phyloP scores from a whole-genome alignment of 2,888 invertebrate species.

The Drosophila cracens region DNA sequence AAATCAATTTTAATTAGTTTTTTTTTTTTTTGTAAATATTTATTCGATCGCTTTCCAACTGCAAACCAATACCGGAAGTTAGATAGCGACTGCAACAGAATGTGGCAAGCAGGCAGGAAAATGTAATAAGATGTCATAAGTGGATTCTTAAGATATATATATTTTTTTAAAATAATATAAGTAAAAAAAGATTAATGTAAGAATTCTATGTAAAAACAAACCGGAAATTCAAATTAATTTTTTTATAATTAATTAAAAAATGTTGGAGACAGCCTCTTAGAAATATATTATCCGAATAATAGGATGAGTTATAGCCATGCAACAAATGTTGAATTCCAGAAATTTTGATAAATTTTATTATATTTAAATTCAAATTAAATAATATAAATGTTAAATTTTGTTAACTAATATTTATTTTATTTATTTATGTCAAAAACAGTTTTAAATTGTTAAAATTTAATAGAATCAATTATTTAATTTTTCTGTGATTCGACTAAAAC shows the following conservation, averaged over 20 bases:
- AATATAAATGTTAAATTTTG: rapidly evolving
- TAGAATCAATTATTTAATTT: not conserved
- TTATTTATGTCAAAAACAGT: not conserved
- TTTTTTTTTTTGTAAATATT: no score
- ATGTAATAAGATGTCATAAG: rapidly evolving
- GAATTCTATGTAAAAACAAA: not conserved
- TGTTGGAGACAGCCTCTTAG: rapidly evolving
- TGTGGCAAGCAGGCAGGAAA: not conserved
- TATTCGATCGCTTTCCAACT: no score
- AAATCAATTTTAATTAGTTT: no score
- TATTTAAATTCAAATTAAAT: not conserved
- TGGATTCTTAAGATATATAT: not conserved
- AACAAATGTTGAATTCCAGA: not conserved
- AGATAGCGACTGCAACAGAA: not conserved
- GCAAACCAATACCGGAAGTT: not conserved
- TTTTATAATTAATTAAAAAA: not conserved
- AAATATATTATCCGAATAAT: not conserved
- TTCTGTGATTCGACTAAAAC: not conserved
- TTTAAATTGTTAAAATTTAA: no score
- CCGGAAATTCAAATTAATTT: not conserved
- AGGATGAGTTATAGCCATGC: not conserved
- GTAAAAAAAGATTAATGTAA: not conserved
- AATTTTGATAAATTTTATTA: not conserved
- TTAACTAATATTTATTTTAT: not conserved
- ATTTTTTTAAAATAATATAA: no score